Evolutionary conservation across 2,888 invertebrate species (phyloP), one percentile per base, ranked within the genome.

Genomic region (Cantharis nigra): DNA sequence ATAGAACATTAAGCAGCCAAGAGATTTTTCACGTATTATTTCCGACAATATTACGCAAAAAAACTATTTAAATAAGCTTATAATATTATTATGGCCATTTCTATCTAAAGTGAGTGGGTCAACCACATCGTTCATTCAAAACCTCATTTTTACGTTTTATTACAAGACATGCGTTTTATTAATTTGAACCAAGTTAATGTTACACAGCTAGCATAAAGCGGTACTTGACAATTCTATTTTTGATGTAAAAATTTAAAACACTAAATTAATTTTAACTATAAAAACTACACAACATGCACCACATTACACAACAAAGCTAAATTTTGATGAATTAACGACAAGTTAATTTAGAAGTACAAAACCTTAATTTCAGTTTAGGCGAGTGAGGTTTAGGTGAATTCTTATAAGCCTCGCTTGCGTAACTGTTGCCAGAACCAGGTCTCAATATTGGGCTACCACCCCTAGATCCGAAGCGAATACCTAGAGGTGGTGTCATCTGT

Each of bases 351-450:
- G 18, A 70, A 64, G 80, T 84, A 81, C 85, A 87, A 85, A 89
- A 96, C 96, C 97, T 96, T 89, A 97, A 91, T 90, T 97, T 97
- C 94, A 97, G 94, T 91, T 97, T 97, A 80, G 97, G 97, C 85
- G 96, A 96, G 85, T 95, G 96, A 80, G 94, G 92, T 84, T 91
- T 91, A 28, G 91, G 90, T 74, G 91, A 90, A 82, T 90, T 91
- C 20, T 92, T 90, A 84, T 87, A 89, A 83, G 88, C 88, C 71
- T 92, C 92, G 71, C 90, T 88, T 33, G 91, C 90, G 83, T 89
- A 90, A 79, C 90, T 89, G 81, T 90, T 91, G 78, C 91, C 91
- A 78, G 92, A 93, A 72, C 91, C 90, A 76, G 92, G 92, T 82
- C 92, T 90, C 72, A 91, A 90, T 83, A 90, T 85, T 67, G 93